Evolutionary conservation across 1,140 invertebrate genomes (phyloP).

Genomic region (Leptinotarsa defecta): DNA sequence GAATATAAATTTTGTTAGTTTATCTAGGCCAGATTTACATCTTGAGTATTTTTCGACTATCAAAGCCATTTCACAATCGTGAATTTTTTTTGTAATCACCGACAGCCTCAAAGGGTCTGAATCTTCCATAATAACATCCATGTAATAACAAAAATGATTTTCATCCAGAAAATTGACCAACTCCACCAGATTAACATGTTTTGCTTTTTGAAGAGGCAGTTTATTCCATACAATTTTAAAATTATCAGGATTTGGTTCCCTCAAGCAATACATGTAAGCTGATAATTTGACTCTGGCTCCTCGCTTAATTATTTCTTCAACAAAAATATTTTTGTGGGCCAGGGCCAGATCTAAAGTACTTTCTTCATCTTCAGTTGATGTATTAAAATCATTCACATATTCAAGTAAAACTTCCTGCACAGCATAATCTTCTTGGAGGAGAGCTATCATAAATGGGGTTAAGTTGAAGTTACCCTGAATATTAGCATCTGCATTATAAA

Average conservation of each 20-base stretch:
- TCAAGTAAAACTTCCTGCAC: conserved; percentile 34
- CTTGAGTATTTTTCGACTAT: neutral
- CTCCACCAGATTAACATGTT: neutral
- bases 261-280: conserved; percentile 21
- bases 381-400: conserved; percentile 37
- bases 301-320: conserved; percentile 34
- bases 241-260: conserved; percentile 24
- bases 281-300: conserved; percentile 30
- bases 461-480: conserved; percentile 24
- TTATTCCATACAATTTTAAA: conserved; percentile 36
- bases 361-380: conserved; percentile 11
- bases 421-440: conserved; percentile 20
- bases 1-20: conserved; percentile 27
- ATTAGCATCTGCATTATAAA: conserved; percentile 39
- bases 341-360: conserved; percentile 31
- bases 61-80: conserved; percentile 11
- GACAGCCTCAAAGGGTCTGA: neutral
- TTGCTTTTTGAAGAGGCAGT: conserved; percentile 17
- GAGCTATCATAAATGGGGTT: conserved; percentile 37
- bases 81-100: neutral
- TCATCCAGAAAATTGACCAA: neutral
- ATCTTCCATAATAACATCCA: conserved; percentile 29
- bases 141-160: neutral
- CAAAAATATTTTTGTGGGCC: conserved; percentile 13
- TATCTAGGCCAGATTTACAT: conserved; percentile 4